Conservation (phyloP, 1,140 invertebrate genomes). For the Lucilia cuprina region DNA sequence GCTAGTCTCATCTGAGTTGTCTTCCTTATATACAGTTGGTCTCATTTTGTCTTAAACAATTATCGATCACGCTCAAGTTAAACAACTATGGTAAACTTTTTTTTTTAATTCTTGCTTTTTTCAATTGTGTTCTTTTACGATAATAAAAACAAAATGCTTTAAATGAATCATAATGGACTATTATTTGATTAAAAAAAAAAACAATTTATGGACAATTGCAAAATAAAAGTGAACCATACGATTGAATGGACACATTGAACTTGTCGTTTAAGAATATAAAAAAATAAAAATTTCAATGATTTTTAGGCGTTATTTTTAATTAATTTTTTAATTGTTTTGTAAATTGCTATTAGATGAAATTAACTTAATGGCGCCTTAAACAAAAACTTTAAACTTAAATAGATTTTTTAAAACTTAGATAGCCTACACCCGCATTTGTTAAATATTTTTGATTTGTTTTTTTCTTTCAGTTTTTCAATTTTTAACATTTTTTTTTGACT, state of each 20-base stretch:
- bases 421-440: neutral
- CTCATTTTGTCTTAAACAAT: neutral
- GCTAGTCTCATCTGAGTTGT: no score
- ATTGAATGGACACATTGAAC: conserved; percentile 1
- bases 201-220: neutral
- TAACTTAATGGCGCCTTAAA: neutral
- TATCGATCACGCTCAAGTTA: neutral
- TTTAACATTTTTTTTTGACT: no score
- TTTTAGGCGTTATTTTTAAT: conserved; percentile 3
- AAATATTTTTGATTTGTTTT: neutral
- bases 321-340: neutral
- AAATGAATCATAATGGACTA: neutral
- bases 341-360: neutral
- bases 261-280: neutral
- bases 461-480: neutral
- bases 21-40: neutral
- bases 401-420: neutral
- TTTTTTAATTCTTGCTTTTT: neutral
- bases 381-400: neutral
- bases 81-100: neutral
- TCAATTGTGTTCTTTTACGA: neutral
- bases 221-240: neutral
- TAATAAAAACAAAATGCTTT: neutral
- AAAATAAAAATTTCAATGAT: neutral
- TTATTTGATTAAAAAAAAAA: neutral